Evolutionary conservation across 2,113 vertebrate genomes (phyloP).

Genomic region (Protomyctophum bolini): DNA sequence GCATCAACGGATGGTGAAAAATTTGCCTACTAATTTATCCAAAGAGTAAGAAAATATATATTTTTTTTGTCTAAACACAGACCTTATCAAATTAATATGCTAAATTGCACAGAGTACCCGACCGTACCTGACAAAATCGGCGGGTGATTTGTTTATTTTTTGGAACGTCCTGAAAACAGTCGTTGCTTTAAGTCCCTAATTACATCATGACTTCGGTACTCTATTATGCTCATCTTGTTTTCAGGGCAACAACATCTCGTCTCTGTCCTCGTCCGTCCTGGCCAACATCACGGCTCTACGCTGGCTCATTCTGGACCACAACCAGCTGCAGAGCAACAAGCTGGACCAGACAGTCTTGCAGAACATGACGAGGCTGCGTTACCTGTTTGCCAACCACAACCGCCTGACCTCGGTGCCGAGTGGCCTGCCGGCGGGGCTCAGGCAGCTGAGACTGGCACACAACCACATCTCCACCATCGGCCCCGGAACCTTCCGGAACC

Average conservation of each 20-base stretch:
- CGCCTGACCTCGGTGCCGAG: conserved; percentile 68
- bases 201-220: not conserved
- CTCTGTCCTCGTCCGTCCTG: conserved; percentile 54
- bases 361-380: conserved; percentile 67
- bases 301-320: conserved; percentile 80
- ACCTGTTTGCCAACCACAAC: conserved; percentile 79
- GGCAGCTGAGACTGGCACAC: conserved; percentile 76
- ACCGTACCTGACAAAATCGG: too few relatives aligned
- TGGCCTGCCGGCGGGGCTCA: conserved; percentile 68
- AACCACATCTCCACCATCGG: conserved; percentile 75
- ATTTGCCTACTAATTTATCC: too few relatives aligned
- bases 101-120: too few relatives aligned
- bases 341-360: conserved; percentile 54
- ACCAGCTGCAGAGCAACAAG: conserved; percentile 65
- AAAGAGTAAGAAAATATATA: too few relatives aligned
- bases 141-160: too few relatives aligned
- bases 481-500: conserved; percentile 54
- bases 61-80: too few relatives aligned
- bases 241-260: conserved; percentile 75
- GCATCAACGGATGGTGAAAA: too few relatives aligned
- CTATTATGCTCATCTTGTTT: not conserved
- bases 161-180: not conserved
- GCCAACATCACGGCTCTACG: conserved; percentile 68
- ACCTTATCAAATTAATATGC: too few relatives aligned
- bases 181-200: not conserved